Percentiles rank a stretch among this genome's conserved stretches.
Evolutionary conservation across 2,888 invertebrate species (phyloP).

Genomic region (Rhagonycha lutea): DNA sequence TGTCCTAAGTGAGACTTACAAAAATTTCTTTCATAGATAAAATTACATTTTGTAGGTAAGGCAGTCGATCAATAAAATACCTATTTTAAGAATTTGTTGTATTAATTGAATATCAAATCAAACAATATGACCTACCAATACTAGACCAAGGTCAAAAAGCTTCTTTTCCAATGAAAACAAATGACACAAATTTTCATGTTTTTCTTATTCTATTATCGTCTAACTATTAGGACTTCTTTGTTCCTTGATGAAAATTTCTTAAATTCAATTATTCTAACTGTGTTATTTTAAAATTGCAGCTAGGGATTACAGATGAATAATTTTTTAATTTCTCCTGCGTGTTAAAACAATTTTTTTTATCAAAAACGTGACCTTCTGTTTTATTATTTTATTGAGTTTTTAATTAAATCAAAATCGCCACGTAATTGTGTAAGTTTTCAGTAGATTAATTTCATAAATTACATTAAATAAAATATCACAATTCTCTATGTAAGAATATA

Average conservation of each 20-base stretch:
- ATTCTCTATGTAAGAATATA: background rate
- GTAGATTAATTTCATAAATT: background rate
- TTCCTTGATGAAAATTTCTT: too few species aligned
- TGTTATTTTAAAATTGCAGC: too few species aligned
- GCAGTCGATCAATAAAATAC: background rate
- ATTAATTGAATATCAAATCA: background rate
- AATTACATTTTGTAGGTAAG: background rate
- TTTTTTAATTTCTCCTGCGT: background rate
- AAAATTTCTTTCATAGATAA: background rate
- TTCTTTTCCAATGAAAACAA: background rate
- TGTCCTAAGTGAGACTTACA: background rate
- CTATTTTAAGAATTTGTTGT: background rate
- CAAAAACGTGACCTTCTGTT: background rate
- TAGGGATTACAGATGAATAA: background rate
- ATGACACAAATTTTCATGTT: too few species aligned
- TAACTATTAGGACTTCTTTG: too few species aligned
- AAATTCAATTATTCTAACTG: too few species aligned
- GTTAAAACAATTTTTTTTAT: background rate
- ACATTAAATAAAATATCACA: background rate
- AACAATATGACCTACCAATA: background rate
- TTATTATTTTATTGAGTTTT: background rate
- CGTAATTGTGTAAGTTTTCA: background rate
- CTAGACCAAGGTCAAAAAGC: background rate
- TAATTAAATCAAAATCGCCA: background rate
- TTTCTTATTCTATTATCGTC: too few species aligned